Percentiles rank a stretch among this genome's conserved stretches.
Evolutionary conservation across 2,113 vertebrate genomes (phyloP).

Genomic region (Spea bombifrons): DNA sequence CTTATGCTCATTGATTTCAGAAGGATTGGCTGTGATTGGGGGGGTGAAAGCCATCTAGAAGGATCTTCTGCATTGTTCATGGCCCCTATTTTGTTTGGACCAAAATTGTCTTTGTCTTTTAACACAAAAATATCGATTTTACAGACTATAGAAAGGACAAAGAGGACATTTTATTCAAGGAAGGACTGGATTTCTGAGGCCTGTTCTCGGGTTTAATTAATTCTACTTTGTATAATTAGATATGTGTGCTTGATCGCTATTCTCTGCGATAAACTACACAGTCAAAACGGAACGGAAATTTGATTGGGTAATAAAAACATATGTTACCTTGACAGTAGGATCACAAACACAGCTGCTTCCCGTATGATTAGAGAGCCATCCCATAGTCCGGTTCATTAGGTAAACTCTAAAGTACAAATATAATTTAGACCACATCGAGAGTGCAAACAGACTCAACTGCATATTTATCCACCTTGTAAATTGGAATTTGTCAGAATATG

Average conservation of each 20-base stretch:
- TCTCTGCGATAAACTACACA: slow-evolving; percentile 15
- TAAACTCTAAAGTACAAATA: slow-evolving; percentile 25
- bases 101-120: too few relatives aligned
- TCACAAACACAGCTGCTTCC: slow-evolving; percentile 29
- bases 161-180: neutral
- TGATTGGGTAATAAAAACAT: slow-evolving; percentile 30
- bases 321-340: slow-evolving; percentile 16
- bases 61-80: too few relatives aligned
- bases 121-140: too few relatives aligned
- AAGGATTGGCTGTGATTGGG: too few relatives aligned
- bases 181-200: neutral
- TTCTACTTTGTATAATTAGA: slow-evolving; percentile 28
- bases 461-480: slow-evolving; percentile 17
- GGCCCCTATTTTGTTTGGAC: too few relatives aligned
- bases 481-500: slow-evolving; percentile 22
- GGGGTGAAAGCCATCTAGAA: too few relatives aligned
- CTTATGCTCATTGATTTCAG: too few relatives aligned
- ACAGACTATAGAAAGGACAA: neutral
- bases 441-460: slow-evolving; percentile 15
- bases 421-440: slow-evolving; percentile 28
- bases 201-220: slow-evolving; percentile 17
- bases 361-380: slow-evolving; percentile 13
- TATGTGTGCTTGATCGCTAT: slow-evolving; percentile 38
- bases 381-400: slow-evolving; percentile 12
- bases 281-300: slow-evolving; percentile 17